Percentiles rank a stretch among this genome's conserved stretches.
Conservation (phyloP, 35 echinoderm and acorn worm genomes). For the Ophiothrix spiculata region DNA sequence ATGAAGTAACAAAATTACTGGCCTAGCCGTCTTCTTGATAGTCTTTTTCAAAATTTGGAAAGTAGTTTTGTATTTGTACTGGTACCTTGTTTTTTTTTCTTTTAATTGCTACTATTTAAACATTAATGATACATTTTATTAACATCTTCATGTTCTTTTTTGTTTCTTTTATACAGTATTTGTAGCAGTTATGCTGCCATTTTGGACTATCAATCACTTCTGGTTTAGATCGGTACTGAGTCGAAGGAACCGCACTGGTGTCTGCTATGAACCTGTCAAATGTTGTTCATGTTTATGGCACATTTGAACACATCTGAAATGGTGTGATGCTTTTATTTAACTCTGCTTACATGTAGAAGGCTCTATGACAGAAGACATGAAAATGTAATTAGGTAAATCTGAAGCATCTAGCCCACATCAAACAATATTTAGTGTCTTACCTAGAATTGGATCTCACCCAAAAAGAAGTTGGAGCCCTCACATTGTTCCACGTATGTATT, state of each 20-base stretch:
- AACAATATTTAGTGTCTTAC: no score
- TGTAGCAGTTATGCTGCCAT: conserved; percentile 71
- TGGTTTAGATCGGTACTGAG: conserved; percentile 73
- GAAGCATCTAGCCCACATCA: no score
- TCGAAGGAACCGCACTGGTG: conserved; percentile 63
- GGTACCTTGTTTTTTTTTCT: not conserved
- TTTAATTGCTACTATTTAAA: not conserved
- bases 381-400: no score
- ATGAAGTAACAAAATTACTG: no score
- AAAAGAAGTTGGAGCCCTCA: no score
- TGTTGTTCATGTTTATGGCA: conserved; percentile 99
- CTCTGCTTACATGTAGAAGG: no score
- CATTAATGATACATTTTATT: not conserved
- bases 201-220: conserved; percentile 86
- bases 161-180: conserved; percentile 53
- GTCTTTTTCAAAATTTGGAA: not conserved
- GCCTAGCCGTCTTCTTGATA: not conserved
- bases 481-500: no score
- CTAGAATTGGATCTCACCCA: no score
- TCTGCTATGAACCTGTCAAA: conserved; percentile 88
- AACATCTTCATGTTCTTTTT: not conserved
- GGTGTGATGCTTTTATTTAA: no score
- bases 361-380: no score
- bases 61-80: not conserved
- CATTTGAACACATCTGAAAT: conserved; percentile 35